Evolutionary conservation across 2,113 vertebrate species (phyloP).

Genomic region (Heptranchias perlo): DNA sequence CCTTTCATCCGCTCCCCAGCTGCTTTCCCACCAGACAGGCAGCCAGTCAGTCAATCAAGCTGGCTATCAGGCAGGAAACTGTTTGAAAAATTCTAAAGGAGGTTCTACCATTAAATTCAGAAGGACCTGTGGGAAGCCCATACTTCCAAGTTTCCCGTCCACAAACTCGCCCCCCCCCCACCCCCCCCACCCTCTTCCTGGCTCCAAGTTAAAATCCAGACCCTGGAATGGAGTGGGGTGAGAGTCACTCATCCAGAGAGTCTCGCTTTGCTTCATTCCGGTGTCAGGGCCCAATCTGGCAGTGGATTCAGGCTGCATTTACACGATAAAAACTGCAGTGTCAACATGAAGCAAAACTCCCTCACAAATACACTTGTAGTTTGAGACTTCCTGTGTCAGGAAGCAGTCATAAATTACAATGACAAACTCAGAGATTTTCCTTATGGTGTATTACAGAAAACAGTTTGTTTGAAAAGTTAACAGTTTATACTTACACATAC

Average conservation of each 20-base stretch:
- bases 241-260: neutral
- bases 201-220: too few relatives aligned
- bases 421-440: neutral
- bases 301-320: neutral
- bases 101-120: too few relatives aligned
- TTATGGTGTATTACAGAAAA: neutral
- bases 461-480: neutral
- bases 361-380: neutral
- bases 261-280: neutral
- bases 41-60: too few relatives aligned
- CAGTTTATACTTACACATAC: neutral
- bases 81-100: too few relatives aligned
- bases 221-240: neutral
- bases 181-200: too few relatives aligned
- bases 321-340: neutral
- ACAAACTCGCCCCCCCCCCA: too few relatives aligned
- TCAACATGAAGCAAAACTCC: neutral
- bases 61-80: too few relatives aligned
- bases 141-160: too few relatives aligned
- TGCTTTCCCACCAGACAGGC: too few relatives aligned
- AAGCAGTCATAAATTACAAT: neutral
- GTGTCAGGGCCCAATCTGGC: neutral
- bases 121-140: too few relatives aligned
- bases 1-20: too few relatives aligned
- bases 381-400: neutral